Evolutionary conservation across 2,113 vertebrate genomes (phyloP).

Genomic region (Erythrolamprus reginae): DNA sequence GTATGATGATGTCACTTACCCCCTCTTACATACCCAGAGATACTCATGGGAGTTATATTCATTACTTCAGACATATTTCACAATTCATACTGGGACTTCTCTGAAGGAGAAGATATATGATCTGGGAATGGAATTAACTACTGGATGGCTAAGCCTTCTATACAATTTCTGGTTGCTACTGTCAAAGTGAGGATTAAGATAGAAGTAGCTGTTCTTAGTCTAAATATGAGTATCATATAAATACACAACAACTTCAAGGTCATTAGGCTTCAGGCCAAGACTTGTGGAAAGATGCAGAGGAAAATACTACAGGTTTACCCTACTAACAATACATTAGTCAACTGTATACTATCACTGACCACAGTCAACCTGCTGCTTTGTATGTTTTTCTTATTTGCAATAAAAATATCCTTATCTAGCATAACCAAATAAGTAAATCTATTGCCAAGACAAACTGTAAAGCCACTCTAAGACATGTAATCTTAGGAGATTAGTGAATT

Average conservation of each 20-base stretch:
- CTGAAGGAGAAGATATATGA: background rate
- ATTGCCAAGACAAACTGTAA: background rate
- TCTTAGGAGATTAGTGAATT: background rate
- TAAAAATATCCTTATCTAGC: background rate
- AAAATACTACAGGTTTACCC: background rate
- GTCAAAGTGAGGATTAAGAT: background rate
- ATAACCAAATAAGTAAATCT: background rate
- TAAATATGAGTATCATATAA: background rate
- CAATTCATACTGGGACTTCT: background rate
- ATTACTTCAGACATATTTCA: background rate
- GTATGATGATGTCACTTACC: background rate
- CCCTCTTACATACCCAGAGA: background rate
- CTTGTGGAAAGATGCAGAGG: background rate
- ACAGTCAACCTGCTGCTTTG: background rate
- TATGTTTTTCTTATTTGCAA: background rate
- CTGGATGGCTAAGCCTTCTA: background rate
- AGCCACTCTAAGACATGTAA: background rate
- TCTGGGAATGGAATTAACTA: background rate
- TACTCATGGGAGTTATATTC: background rate
- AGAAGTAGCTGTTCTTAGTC: background rate
- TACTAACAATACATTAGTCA: background rate
- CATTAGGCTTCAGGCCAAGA: background rate
- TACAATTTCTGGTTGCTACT: background rate
- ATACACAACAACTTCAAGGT: background rate
- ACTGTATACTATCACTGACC: background rate